These are phyloP conservation scores for Tetrapedia diversipes DNA, from an alignment of 2,888 invertebrate species.

Conservation along the genomic window DNA sequence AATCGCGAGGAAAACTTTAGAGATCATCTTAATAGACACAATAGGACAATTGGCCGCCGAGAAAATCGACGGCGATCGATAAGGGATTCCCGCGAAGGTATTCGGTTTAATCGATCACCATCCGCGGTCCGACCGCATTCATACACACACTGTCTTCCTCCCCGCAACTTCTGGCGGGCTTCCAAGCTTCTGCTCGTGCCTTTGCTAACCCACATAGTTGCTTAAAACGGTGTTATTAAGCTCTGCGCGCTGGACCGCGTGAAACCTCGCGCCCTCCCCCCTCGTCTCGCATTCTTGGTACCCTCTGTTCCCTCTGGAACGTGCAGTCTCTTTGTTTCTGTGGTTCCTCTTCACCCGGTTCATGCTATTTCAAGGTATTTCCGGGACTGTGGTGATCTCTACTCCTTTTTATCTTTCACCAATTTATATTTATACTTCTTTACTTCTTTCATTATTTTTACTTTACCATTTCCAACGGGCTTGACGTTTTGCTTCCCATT, in stretches of 20 bases:
- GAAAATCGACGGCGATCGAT: slow-evolving; percentile 46
- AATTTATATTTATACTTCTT: too few species aligned
- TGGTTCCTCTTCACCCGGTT: background rate
- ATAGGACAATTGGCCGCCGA: slow-evolving; percentile 17
- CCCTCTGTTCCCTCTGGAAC: background rate
- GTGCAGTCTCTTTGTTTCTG: background rate
- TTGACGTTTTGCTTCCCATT: too few species aligned
- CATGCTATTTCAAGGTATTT: too few species aligned
- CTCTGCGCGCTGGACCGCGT: slow-evolving; percentile 30
- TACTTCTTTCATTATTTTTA: too few species aligned
- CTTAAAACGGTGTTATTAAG: slow-evolving; percentile 59
- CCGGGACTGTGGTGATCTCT: too few species aligned
- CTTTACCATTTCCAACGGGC: too few species aligned
- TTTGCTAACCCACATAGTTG: slow-evolving; percentile 64
- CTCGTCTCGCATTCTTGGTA: background rate
- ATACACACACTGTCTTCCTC: slow-evolving; percentile 39
- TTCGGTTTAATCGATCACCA: slow-evolving; percentile 49
- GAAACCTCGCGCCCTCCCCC: slow-evolving; percentile 36
- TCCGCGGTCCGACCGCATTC: slow-evolving; percentile 55
- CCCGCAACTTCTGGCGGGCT: slow-evolving; percentile 58
- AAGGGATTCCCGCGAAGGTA: slow-evolving; percentile 39
- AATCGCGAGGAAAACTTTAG: too few species aligned
- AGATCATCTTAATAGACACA: too few species aligned
- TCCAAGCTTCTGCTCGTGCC: slow-evolving; percentile 57
- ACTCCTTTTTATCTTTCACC: too few species aligned